Conservation (phyloP, 2,888 invertebrate genomes). For the Pinctada fucata region DNA sequence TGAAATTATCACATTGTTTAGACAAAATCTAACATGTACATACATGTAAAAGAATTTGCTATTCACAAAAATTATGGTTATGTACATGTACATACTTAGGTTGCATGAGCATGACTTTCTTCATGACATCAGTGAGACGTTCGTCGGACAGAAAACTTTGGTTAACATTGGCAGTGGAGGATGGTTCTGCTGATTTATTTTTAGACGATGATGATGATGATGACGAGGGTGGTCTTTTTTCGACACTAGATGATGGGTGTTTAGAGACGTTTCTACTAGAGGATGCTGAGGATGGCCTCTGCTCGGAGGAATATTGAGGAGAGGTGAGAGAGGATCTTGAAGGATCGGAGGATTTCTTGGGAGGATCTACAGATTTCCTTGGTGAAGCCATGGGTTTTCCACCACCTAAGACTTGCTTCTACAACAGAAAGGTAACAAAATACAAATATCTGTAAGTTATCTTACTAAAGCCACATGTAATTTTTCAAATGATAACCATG, state of each 20-base stretch:
- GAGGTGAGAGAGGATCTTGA: background rate
- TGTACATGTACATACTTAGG: slow-evolving; percentile 58
- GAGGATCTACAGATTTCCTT: background rate
- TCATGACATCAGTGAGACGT: slow-evolving; percentile 63
- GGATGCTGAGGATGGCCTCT: slow-evolving; percentile 9
- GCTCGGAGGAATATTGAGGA: slow-evolving; percentile 16
- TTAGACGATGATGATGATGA: background rate
- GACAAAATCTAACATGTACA: too few species aligned
- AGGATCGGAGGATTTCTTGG: background rate
- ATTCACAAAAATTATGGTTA: too few species aligned
- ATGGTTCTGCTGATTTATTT: background rate
- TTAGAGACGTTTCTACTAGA: background rate
- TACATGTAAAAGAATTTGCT: too few species aligned
- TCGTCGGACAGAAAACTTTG: slow-evolving; percentile 42
- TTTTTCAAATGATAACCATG: too few species aligned
- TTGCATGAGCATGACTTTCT: slow-evolving; percentile 69
- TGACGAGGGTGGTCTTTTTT: slow-evolving; percentile 1
- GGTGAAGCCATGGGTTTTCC: background rate
- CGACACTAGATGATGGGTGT: background rate
- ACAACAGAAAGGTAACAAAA: too few species aligned
- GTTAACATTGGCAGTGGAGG: slow-evolving; percentile 10
- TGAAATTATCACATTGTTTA: too few species aligned
- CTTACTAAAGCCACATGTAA: too few species aligned
- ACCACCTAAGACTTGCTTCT: background rate
- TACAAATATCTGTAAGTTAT: too few species aligned